phyloP scores from a whole-genome alignment of 2,888 invertebrate genomes.

The Chrysomela aeneicollis region DNA sequence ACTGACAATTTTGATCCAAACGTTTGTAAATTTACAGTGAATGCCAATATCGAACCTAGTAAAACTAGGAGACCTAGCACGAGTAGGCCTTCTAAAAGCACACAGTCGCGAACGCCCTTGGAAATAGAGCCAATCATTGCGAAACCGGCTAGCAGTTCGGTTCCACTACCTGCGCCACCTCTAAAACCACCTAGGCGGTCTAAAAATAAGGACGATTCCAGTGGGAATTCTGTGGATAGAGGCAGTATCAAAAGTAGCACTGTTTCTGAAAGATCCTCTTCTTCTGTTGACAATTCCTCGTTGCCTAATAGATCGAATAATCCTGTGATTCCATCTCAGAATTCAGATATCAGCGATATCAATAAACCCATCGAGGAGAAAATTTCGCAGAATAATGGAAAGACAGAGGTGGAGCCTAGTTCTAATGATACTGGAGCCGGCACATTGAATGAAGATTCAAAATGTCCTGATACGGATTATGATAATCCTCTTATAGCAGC shows the following conservation, averaged over 20 bases:
- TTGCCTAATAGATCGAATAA: conserved; percentile 18
- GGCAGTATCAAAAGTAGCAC: conserved; percentile 33
- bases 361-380: not conserved
- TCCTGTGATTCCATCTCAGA: conserved; percentile 13
- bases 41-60: conserved; percentile 55
- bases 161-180: conserved; percentile 41
- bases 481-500: conserved; percentile 55
- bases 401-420: not conserved
- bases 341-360: conserved; percentile 16
- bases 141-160: conserved; percentile 26
- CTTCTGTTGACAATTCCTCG: conserved; percentile 54
- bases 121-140: conserved; percentile 35
- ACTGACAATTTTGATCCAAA: conserved; percentile 93
- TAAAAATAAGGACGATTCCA: conserved; percentile 61
- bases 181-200: conserved; percentile 50
- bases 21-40: conserved; percentile 83
- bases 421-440: not conserved
- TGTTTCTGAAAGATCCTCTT: conserved; percentile 54
- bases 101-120: conserved; percentile 25
- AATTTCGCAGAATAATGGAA: conserved; percentile 1
- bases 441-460: not conserved
- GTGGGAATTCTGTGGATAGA: conserved; percentile 34
- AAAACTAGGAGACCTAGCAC: conserved; percentile 57
- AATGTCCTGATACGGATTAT: conserved; percentile 26
- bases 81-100: conserved; percentile 24